phyloP scores from a whole-genome alignment of 2,797 vertebrate species.

The Liasis olivaceus region DNA sequence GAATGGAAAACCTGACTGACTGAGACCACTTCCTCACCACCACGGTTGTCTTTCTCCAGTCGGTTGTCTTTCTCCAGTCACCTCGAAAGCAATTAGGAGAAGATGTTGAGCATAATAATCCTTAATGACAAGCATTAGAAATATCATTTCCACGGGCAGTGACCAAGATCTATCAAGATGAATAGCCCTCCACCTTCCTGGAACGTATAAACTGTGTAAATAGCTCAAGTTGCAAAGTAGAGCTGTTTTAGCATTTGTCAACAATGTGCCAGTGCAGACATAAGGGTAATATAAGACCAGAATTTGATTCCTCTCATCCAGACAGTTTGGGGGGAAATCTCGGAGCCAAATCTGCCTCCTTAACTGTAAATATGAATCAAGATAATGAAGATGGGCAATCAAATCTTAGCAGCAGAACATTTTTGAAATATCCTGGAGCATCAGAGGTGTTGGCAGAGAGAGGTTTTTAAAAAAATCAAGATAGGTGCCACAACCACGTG shows the following conservation, averaged over 20 bases:
- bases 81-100: too few relatives aligned
- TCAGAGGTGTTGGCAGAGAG: too few relatives aligned
- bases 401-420: neutral
- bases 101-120: too few relatives aligned
- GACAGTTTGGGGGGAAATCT: too few relatives aligned
- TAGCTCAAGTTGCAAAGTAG: neutral
- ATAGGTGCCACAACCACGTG: too few relatives aligned
- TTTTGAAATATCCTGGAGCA: too few relatives aligned
- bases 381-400: neutral
- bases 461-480: too few relatives aligned
- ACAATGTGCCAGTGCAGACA: neutral
- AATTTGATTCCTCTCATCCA: neutral
- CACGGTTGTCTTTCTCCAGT: too few relatives aligned
- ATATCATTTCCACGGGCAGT: neutral
- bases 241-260: neutral
- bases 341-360: neutral
- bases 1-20: neutral
- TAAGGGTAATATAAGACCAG: neutral
- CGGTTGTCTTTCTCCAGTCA: too few relatives aligned
- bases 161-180: neutral
- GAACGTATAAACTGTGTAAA: neutral
- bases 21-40: too few relatives aligned
- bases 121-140: too few relatives aligned
- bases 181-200: neutral
- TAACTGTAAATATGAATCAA: neutral